phyloP scores from a whole-genome alignment of 2,888 invertebrate genomes.

The Lypha dubia region DNA sequence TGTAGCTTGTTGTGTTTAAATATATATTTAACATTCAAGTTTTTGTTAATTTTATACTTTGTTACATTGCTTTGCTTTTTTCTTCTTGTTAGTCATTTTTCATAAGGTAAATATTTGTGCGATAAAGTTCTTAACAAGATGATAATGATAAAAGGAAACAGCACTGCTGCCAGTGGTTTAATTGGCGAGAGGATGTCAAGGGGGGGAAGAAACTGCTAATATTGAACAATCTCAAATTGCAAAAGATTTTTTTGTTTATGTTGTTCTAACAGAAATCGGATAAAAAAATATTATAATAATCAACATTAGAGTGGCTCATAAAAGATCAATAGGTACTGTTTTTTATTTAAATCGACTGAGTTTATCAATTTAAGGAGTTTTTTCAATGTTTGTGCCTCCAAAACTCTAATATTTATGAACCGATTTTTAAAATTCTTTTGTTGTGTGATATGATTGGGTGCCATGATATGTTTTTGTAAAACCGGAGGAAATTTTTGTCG shows the following conservation, averaged over 20 bases:
- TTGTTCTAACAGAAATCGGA: neutral
- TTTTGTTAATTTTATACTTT: constrained; percentile 12
- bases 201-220: neutral
- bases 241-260: neutral
- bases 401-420: no score
- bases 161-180: constrained; percentile 13
- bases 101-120: constrained; percentile 60
- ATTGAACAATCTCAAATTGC: neutral
- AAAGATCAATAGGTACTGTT: no score
- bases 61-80: neutral
- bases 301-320: no score
- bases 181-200: neutral
- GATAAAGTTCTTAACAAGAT: constrained; percentile 48
- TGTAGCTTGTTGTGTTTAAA: neutral
- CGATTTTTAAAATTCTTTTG: no score
- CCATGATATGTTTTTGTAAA: no score
- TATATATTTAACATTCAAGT: neutral
- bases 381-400: no score
- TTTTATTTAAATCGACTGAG: no score
- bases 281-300: no score
- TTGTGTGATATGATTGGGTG: no score
- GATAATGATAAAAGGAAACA: constrained; percentile 57
- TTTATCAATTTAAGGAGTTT: no score
- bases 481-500: no score
- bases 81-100: constrained; percentile 29